These are phyloP conservation scores for Pissodes strobi DNA, from an alignment of 1,140 invertebrate genomes.

Conservation along the genomic window DNA sequence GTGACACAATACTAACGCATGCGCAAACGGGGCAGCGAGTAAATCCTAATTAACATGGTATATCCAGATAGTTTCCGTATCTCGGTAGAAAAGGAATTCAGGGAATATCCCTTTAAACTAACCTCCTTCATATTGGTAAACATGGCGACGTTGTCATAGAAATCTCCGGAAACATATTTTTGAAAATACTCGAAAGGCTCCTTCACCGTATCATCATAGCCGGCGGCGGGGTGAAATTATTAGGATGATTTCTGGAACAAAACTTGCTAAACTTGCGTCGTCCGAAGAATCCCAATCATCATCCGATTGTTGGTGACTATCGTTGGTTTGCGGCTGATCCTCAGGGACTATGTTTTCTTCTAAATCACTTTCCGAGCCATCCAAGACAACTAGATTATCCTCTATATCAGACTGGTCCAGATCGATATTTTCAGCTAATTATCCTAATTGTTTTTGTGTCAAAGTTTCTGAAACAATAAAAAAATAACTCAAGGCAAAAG, in stretches of 20 bases:
- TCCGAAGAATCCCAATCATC: neutral
- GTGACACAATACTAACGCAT: neutral
- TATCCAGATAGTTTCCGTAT: neutral
- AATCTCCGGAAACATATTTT: neutral
- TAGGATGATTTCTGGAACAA: neutral
- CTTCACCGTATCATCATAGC: neutral
- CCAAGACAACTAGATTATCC: no score
- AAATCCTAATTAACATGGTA: neutral
- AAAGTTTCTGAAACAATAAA: no score
- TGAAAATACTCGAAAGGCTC: neutral
- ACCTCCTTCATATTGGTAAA: neutral
- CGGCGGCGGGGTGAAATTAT: neutral
- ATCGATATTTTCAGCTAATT: no score
- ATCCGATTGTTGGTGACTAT: neutral
- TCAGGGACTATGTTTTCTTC: neutral
- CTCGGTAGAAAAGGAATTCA: no score
- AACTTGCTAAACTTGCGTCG: neutral
- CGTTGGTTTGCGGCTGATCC: neutral
- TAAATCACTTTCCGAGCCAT: neutral
- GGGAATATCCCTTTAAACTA: no score
- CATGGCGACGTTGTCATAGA: neutral
- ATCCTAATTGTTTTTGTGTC: no score
- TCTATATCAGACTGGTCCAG: slow-evolving; percentile 1
- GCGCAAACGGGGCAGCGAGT: neutral
- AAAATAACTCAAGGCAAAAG: no score